Evolutionary conservation across 1,140 invertebrate genomes (phyloP), one percentile per base, ranked within the genome.

Genomic region (Megathymus violae): DNA sequence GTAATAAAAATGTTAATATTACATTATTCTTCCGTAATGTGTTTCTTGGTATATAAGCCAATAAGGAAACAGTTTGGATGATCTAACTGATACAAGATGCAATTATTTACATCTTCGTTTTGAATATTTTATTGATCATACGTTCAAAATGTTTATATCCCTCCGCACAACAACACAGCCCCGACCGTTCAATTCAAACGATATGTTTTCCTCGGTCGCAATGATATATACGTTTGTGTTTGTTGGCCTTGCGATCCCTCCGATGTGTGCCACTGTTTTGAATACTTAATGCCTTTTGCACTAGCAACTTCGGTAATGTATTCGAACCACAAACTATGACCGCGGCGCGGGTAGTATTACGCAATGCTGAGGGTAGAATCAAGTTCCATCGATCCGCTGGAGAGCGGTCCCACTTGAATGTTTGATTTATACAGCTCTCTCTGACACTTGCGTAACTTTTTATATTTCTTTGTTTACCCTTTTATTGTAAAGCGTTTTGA

Each of bases 261-360:
- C 41, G 11, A 44, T 58, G 41, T 25, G 41, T 44, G 44, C 41
- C 41, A 31, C 16, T 46, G 56, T 40, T 65, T 25, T 69, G 67
- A 69, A 69, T 69, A 54, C 22, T 62, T 36, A 69, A 62, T 59
- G 17, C 15, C 4, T 11, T 11, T 19, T 51, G 62, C 48, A 40
- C 58, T 54, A 48, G 64, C 27, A 56, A 27, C 25, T 65, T 64
- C 11, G 62, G 43, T 63, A 58, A 70, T 64, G 48, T 67, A 69
- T 69, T 64, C 48, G 38, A 15, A 52, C 54, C 59, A 54, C 68
- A 74, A 67, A 50, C 38, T 65, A 63, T 62, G 46, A 62, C 64
- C 61, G 52, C 61, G 19, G 62, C n/a, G 44, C 43, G 17, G 31
- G 40, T 22, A 56, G 40, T 40, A 15, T 61, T 64, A 52, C 69